Base-by-base conservation (phyloP, 1,140 invertebrate genomes). In the Hycleus phaleratus region DNA sequence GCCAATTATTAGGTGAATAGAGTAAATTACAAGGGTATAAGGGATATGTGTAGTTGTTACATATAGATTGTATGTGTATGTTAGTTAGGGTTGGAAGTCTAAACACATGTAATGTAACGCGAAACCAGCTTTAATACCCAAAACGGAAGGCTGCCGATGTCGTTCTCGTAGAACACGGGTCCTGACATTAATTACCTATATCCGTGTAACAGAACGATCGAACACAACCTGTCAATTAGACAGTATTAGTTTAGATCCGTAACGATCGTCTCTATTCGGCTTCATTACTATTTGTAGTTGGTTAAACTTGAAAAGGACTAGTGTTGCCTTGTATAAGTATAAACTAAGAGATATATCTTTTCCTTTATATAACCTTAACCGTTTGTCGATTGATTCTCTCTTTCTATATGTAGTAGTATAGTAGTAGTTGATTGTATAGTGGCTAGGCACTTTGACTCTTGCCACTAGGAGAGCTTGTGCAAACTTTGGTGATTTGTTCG, bases 181-280 rank as follows among this genome's bases (percentile, higher is more conserved):
- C 67, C 68, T 71, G 71, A 73, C 71, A 69, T 73, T 73, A 71
- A 73, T 73, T 71, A 73, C 71, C 71, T 71, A 73, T 73, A 73
- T 73, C 71, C 71, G 68, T 71, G 70, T 71, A 71, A 62, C 68
- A 59, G 65, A 62, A 59, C 70, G 68, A 70, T 71, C 68, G 67
- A 71, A 71, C 71, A 72, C 68, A 71, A 72, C 69, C 71, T 73
- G 71, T 73, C 71, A 73, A 73, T 73, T 73, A 73, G 69, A 71
- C 66, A 63, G 71, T 64, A 71, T 73, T 71, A 73, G 68, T 69
- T 60, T 26, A 43, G 44, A 44, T 43, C 53, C 39, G 45, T 52
- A 38, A 49, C 32, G 26, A 38, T 18, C 48, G 48, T 3, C 48
- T 49, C 48, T 38, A 18, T 18, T 32, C 7, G 32, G 32, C 32